Base-by-base conservation (phyloP, 37 sponge, comb jelly and placozoan genomes). In the Crambe crambe region DNA sequence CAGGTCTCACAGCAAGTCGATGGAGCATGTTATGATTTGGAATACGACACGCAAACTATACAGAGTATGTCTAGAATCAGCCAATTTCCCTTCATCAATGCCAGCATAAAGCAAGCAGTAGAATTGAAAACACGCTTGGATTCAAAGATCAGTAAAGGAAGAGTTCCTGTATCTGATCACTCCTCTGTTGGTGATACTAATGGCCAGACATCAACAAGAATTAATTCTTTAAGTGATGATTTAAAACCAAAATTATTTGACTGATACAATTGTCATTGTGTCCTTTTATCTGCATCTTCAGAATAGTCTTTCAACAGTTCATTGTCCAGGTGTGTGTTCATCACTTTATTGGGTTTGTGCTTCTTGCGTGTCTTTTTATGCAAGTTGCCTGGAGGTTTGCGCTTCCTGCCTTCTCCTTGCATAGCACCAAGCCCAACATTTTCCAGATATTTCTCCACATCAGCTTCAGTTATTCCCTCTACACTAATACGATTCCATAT, bases 241-340 rank as follows among this genome's bases (percentile, higher is more conserved):
- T 30, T 65, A 31, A 18, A 65, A 34, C 66, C 31, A 30, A 65
- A 65, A 65, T 3, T 26, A 2, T 65, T 65, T 65, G 34, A 65
- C 3, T 65, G 35, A 65, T 58, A 51, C 15, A 51, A 9, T 18
- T 15, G 15, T 18, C 20, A 58, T 58, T 58, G 21, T 12, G 21
- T 18, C 21, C 31, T 65, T 20, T 65, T 65, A 18, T 65, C 66
- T 34, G 66, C 66, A 73, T 54, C 56, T 54, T 1, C 35, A 22
- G 89, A 80, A 30, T 86, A 86, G 22, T 92, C 92, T 35, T 84
- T 92, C 21, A 92, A 54, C n/a, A 92, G 30, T n/a, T 72, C 78
- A 21, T 43, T 72, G 67, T 91, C 87, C 57, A 92, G 31, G 34
- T 92, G 92, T 17, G 77, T 71, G 68, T 92, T 92, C 18, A 83